phyloP scores from a whole-genome alignment of 2,888 invertebrate species.

The Latrodectus hesperus region DNA sequence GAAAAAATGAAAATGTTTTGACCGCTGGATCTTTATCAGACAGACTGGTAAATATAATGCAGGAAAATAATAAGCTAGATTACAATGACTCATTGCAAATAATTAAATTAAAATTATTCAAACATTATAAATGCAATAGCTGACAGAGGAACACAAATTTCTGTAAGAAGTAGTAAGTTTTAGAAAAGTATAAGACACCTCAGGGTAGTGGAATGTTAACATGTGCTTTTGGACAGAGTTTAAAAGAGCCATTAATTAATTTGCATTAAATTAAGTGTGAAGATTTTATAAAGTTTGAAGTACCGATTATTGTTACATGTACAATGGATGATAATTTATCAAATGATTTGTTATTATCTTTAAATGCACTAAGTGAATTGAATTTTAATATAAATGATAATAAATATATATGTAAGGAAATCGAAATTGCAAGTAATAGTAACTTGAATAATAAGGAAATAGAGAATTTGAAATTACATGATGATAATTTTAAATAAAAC shows the following conservation, averaged over 20 bases:
- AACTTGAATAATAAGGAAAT: neutral
- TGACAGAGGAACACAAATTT: neutral
- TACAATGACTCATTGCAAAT: neutral
- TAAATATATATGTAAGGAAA: too few relatives aligned
- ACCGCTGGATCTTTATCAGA: too few relatives aligned
- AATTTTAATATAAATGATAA: neutral
- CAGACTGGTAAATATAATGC: too few relatives aligned
- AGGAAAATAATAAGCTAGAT: neutral
- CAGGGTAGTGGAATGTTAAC: neutral
- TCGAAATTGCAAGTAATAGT: too few relatives aligned
- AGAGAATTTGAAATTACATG: neutral
- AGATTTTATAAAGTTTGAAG: neutral
- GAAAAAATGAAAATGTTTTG: too few relatives aligned
- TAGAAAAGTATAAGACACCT: neutral
- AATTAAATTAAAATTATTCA: neutral
- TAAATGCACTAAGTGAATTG: neutral
- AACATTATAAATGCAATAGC: neutral
- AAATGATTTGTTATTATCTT: neutral
- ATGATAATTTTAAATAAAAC: neutral
- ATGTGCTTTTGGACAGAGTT: neutral
- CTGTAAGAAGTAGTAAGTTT: neutral
- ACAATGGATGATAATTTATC: neutral
- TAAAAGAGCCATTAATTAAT: neutral
- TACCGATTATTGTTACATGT: neutral
- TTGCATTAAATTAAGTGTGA: neutral